Evolutionary conservation across 2,797 vertebrate genomes (phyloP).

Genomic region (Paedocypris micromegethes): DNA sequence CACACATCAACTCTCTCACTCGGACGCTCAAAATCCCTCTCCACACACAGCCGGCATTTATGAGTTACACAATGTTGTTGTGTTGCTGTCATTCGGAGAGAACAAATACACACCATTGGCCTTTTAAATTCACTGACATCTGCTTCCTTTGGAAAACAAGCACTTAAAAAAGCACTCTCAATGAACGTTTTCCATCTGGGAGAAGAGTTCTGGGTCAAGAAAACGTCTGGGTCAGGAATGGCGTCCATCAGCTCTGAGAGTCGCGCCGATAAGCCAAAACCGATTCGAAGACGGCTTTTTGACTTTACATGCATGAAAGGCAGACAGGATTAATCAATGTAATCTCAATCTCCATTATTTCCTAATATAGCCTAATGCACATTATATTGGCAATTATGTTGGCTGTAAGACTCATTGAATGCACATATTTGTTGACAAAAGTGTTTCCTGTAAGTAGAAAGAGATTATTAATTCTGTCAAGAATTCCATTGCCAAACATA

Average conservation of each 20-base stretch:
- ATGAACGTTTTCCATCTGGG: constrained; percentile 36
- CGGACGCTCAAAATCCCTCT: constrained; percentile 26
- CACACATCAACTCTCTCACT: constrained; percentile 20
- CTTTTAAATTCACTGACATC: constrained; percentile 35
- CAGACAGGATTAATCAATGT: too few species aligned
- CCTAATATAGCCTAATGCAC: too few species aligned
- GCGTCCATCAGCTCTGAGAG: constrained; percentile 29
- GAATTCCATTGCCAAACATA: too few species aligned
- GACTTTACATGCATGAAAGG: too few species aligned
- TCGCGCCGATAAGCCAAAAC: constrained; percentile 39
- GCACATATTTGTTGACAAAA: too few species aligned
- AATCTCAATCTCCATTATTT: too few species aligned
- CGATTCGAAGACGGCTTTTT: not conserved
- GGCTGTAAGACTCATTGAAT: too few species aligned
- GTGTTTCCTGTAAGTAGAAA: too few species aligned
- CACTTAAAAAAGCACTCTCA: constrained; percentile 32
- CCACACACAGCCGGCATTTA: constrained; percentile 25
- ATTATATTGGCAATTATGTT: too few species aligned
- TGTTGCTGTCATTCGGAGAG: constrained; percentile 19
- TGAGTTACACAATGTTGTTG: constrained; percentile 16
- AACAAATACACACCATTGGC: constrained; percentile 27
- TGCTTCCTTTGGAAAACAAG: constrained; percentile 38
- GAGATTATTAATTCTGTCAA: too few species aligned
- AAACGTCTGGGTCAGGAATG: constrained; percentile 22
- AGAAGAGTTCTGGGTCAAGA: constrained; percentile 21